Percentiles rank a stretch among this genome's conserved stretches.
Evolutionary conservation across 2,797 vertebrate genomes (phyloP).

Genomic region (Neosilurus hyrtlii): DNA sequence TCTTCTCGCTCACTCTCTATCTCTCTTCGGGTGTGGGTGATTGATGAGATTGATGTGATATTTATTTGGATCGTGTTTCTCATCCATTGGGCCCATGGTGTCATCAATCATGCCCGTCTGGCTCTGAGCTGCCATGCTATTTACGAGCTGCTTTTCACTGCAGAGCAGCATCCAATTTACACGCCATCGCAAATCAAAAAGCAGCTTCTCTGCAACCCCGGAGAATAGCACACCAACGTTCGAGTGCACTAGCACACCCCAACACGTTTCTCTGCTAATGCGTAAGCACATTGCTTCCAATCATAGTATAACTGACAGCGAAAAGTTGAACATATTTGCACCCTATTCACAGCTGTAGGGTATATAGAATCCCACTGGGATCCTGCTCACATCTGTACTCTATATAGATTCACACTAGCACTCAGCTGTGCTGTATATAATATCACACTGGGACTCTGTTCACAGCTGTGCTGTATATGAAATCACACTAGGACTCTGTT

Average conservation of each 20-base stretch:
- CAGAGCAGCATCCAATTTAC: constrained; percentile 66
- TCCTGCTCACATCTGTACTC: neutral
- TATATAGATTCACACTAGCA: neutral
- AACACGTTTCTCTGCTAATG: neutral
- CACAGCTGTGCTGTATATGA: neutral
- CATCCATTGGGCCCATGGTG: constrained; percentile 51
- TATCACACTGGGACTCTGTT: neutral
- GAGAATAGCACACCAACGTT: neutral
- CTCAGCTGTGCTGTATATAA: neutral
- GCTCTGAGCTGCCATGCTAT: constrained; percentile 59
- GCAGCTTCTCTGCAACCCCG: neutral
- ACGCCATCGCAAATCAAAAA: constrained; percentile 62
- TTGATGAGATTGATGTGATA: constrained; percentile 62
- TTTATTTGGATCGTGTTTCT: constrained; percentile 65
- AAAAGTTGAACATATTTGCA: neutral
- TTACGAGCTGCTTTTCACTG: constrained; percentile 66
- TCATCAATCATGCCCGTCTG: constrained; percentile 56
- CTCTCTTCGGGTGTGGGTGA: constrained; percentile 23
- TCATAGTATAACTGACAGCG: neutral
- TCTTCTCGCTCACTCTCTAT: constrained; percentile 29
- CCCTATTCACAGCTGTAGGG: neutral
- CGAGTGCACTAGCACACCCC: neutral
- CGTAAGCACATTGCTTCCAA: neutral
- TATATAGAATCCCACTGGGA: neutral
- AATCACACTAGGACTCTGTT: too few relatives aligned